phyloP scores from a whole-genome alignment of 92 coral and sea anemone genomes.

The Zoanthus sociatus region DNA sequence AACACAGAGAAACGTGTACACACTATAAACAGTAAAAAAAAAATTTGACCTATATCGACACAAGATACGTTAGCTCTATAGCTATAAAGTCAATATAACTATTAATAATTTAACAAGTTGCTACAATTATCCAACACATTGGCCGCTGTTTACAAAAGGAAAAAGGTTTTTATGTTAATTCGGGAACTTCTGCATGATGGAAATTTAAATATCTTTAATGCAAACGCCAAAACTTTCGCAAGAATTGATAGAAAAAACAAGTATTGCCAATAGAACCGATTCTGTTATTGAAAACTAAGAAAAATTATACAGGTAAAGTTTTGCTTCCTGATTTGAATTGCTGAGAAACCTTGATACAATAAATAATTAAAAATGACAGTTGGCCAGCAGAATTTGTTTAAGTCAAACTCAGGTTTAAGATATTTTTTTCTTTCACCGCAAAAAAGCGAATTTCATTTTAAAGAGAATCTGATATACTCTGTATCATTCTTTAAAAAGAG shows the following conservation, averaged over 20 bases:
- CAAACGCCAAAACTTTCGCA: neutral
- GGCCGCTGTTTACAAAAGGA: conserved; percentile 26
- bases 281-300: too few species aligned
- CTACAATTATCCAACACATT: conserved; percentile 9
- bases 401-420: conserved; percentile 39
- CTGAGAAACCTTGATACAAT: conserved; percentile 44
- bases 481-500: neutral
- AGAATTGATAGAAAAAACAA: neutral
- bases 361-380: conserved; percentile 78
- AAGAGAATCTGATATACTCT: neutral
- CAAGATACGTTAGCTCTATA: neutral
- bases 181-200: neutral
- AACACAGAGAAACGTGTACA: neutral
- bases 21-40: neutral
- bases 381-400: conserved; percentile 75
- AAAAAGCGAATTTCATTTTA: neutral
- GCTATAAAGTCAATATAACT: conserved; percentile 5
- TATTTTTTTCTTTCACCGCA: neutral
- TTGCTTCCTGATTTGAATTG: neutral
- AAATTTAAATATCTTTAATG: neutral
- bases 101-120: conserved; percentile 34
- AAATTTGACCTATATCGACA: neutral
- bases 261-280: neutral
- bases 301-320: neutral
- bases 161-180: conserved; percentile 37